A percentile compares a stretch with the other conserved stretches of the same genome.
phyloP scores from a whole-genome alignment of 2,113 vertebrate genomes.

The Irena cyanogastra region DNA sequence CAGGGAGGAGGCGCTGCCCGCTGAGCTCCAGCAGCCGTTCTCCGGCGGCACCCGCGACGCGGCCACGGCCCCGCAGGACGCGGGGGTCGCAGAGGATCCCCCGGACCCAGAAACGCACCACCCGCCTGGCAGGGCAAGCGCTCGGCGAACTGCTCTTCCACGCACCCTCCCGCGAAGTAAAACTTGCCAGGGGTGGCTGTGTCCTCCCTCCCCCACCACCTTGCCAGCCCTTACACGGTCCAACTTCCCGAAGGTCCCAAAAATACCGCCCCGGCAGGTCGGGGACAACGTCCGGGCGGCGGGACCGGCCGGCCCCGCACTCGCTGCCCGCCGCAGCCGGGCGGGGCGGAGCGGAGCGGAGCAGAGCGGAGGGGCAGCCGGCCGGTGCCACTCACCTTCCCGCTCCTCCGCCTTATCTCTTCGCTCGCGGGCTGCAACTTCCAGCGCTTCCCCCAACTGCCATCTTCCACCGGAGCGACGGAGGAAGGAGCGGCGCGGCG shows the following conservation, averaged over 20 bases:
- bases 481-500: neutral
- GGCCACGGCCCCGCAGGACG: neutral
- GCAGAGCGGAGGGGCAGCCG: neutral
- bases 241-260: neutral
- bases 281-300: neutral
- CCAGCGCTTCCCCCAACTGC: slow-evolving; percentile 54
- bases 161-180: neutral
- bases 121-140: neutral
- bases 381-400: slow-evolving; percentile 59
- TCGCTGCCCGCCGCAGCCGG: neutral
- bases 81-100: neutral
- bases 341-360: neutral
- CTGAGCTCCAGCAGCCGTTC: neutral
- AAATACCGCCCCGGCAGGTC: neutral
- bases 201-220: neutral
- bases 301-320: neutral
- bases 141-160: neutral
- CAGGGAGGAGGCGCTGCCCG: neutral
- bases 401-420: slow-evolving; percentile 35
- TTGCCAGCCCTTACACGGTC: neutral
- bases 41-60: neutral
- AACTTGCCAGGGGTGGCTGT: neutral
- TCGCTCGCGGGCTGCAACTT: slow-evolving; percentile 62
- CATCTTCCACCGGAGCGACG: slow-evolving; percentile 50
- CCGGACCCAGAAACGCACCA: neutral